Evolutionary conservation across 2,888 invertebrate genomes (phyloP).

Genomic region (Hedya salicella): DNA sequence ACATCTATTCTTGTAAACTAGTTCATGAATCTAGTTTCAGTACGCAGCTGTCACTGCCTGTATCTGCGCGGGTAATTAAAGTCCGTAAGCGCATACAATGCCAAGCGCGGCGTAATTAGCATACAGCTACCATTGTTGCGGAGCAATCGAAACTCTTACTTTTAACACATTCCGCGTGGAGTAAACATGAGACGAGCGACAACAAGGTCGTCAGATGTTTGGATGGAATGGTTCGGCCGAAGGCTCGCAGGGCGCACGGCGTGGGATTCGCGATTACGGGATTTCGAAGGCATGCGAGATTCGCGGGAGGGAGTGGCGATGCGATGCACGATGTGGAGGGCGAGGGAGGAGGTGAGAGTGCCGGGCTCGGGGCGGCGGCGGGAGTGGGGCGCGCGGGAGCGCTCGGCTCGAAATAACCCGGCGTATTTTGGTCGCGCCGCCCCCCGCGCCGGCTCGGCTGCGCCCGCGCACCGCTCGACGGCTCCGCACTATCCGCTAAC

Average conservation of each 20-base stretch:
- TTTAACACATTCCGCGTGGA: slow-evolving; percentile 20
- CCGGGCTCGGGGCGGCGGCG: slow-evolving; percentile 38
- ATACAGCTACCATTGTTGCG: slow-evolving; percentile 26
- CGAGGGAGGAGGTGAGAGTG: slow-evolving; percentile 41
- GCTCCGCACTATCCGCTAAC: slow-evolving; percentile 92
- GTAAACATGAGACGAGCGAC: slow-evolving; percentile 5
- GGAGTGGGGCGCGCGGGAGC: slow-evolving; percentile 63
- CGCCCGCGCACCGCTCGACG: slow-evolving; percentile 66
- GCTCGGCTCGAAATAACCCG: slow-evolving; percentile 79
- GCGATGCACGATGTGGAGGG: slow-evolving; percentile 30
- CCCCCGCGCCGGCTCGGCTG: slow-evolving; percentile 60
- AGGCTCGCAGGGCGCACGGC: slow-evolving; percentile 12
- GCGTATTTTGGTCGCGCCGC: slow-evolving; percentile 79
- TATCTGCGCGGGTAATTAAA: slow-evolving; percentile 37
- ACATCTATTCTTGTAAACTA: slow-evolving; percentile 38
- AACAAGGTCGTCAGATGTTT: background rate
- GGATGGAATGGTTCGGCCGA: background rate
- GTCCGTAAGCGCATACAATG: slow-evolving; percentile 24
- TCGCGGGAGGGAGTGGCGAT: slow-evolving; percentile 49
- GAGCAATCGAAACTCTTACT: slow-evolving; percentile 36
- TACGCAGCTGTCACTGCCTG: slow-evolving; percentile 36
- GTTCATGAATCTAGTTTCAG: slow-evolving; percentile 35
- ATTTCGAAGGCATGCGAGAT: slow-evolving; percentile 54
- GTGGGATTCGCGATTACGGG: slow-evolving; percentile 38
- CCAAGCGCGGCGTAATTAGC: slow-evolving; percentile 37